These are phyloP conservation scores for Allygus modestus DNA, from an alignment of 2,888 invertebrate genomes.

Conservation along the genomic window DNA sequence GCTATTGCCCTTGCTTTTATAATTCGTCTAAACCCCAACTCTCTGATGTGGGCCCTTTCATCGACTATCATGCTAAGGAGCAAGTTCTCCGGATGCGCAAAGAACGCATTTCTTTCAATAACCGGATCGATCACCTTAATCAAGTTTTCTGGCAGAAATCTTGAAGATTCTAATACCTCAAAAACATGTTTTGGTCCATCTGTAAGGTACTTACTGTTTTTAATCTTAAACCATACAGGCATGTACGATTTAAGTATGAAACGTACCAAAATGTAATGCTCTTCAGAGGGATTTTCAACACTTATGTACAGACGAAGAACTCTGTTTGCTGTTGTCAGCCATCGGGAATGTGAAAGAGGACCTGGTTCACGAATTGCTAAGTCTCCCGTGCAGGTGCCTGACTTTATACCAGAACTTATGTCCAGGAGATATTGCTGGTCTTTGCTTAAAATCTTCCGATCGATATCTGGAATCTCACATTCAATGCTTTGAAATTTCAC, in stretches of 20 bases:
- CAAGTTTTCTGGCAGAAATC: conserved; percentile 26
- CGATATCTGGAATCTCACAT: conserved; percentile 38
- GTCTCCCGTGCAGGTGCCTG: conserved; percentile 60
- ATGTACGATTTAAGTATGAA: conserved; percentile 40
- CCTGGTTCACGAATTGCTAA: conserved; percentile 34
- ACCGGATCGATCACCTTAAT: conserved; percentile 8
- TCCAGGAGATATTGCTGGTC: conserved; percentile 65
- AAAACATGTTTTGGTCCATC: conserved; percentile 9
- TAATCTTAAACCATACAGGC: conserved; percentile 57
- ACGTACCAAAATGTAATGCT: conserved; percentile 6
- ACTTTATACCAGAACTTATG: conserved; percentile 62
- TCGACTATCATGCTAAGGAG: conserved; percentile 34
- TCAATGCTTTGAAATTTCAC: conserved; percentile 58
- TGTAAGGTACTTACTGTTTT: neutral
- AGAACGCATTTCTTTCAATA: no score
- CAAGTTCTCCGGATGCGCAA: neutral
- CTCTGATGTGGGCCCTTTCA: neutral
- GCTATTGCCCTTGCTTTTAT: no score
- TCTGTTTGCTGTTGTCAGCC: conserved; percentile 38
- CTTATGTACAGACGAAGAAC: conserved; percentile 38
- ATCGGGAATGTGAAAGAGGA: conserved; percentile 29
- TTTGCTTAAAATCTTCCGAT: conserved; percentile 56
- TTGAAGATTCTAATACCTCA: neutral
- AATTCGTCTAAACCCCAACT: no score
- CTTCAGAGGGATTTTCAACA: conserved; percentile 14